Evolutionary conservation across 2,113 vertebrate species (phyloP).

Genomic region (Pyrgilauda ruficollis): DNA sequence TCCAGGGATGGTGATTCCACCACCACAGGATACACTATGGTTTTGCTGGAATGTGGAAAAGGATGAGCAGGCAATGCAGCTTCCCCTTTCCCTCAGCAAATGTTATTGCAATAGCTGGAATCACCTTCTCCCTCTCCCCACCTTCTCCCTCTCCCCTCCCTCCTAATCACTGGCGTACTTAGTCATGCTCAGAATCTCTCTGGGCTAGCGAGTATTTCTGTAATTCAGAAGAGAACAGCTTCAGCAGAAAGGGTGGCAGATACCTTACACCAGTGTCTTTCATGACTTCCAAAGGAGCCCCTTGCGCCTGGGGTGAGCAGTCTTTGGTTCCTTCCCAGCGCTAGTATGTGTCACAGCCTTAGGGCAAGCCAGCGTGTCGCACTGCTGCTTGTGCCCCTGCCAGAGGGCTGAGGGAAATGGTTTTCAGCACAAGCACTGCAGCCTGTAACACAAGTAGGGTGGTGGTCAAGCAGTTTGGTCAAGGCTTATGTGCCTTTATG

Average conservation of each 20-base stretch:
- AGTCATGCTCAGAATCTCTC: not conserved
- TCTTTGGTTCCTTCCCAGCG: not conserved
- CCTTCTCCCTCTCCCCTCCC: not conserved
- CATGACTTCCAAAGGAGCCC: not conserved
- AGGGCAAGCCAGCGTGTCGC: not conserved
- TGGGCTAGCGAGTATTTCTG: not conserved
- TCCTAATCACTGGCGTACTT: accelerated
- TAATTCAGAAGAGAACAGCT: not conserved
- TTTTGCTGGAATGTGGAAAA: not conserved
- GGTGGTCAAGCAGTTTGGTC: not conserved
- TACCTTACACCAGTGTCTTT: not conserved
- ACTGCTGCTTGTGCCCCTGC: not conserved
- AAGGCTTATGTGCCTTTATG: not conserved
- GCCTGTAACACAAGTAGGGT: not conserved
- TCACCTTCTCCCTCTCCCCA: not conserved
- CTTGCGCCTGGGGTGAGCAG: not conserved
- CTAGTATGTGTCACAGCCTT: not conserved
- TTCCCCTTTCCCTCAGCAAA: not conserved
- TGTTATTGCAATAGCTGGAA: not conserved
- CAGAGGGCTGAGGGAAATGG: not conserved
- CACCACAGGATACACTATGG: not conserved
- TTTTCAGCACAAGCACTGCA: not conserved
- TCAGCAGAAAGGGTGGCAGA: not conserved
- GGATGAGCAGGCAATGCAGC: not conserved
- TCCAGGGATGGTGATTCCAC: not conserved